These are phyloP conservation scores for Etia nguti DNA, from an alignment of 2,113 vertebrate species.

Conservation along the genomic window DNA sequence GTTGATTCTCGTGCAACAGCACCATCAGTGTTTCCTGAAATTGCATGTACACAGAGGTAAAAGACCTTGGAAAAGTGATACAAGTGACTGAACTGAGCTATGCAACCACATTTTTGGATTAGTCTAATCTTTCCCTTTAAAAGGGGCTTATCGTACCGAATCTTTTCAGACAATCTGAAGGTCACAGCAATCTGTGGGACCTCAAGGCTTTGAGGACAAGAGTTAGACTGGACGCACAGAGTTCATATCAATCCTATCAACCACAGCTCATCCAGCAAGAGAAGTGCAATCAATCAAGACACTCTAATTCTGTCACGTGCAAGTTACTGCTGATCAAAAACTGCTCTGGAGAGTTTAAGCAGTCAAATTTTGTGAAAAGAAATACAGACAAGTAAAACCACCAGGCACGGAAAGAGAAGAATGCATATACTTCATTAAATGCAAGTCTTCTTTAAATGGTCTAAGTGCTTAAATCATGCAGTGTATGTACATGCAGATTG, in stretches of 20 bases:
- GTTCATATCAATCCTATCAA: neutral
- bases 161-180: neutral
- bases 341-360: neutral
- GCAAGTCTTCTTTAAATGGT: neutral
- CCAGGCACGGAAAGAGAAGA: neutral
- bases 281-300: neutral
- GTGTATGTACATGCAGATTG: neutral
- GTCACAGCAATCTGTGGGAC: neutral
- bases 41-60: neutral
- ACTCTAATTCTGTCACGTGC: neutral
- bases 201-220: neutral
- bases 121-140: neutral
- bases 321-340: neutral
- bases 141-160: neutral
- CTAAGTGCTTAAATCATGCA: neutral
- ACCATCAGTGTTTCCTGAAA: conserved; percentile 25
- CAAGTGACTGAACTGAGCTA: neutral
- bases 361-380: conserved; percentile 6
- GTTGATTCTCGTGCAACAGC: neutral
- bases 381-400: neutral
- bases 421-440: neutral
- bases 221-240: neutral
- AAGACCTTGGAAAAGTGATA: neutral
- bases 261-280: neutral
- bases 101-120: neutral